phyloP scores from a whole-genome alignment of 1,140 invertebrate genomes.

The Megathymus violae region DNA sequence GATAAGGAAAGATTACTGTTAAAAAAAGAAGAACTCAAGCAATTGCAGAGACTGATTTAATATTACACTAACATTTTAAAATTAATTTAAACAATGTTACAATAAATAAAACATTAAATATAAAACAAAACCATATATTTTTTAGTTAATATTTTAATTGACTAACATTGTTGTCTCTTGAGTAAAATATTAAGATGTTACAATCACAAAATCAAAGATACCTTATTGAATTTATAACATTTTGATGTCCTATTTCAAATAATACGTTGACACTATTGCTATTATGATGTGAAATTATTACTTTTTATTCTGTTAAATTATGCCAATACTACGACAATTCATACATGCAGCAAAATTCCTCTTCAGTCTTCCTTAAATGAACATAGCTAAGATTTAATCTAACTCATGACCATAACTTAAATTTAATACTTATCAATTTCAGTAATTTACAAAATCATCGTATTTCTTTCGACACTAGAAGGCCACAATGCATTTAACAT shows the following conservation, averaged over 20 bases:
- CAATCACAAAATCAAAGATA: not conserved
- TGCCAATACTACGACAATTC: not conserved
- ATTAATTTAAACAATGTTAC: slow-evolving; percentile 16
- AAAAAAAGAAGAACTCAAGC: slow-evolving; percentile 64
- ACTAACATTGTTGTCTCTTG: slow-evolving; percentile 43
- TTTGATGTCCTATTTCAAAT: not conserved
- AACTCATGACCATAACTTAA: not conserved
- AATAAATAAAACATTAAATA: slow-evolving; percentile 43
- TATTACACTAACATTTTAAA: slow-evolving; percentile 3
- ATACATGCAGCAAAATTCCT: not conserved
- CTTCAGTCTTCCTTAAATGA: not conserved
- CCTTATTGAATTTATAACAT: not conserved
- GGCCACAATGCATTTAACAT: slow-evolving; percentile 12
- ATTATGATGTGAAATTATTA: too few relatives aligned
- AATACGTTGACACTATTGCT: too few relatives aligned
- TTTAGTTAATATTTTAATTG: slow-evolving; percentile 47
- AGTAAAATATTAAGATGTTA: not conserved
- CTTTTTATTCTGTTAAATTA: too few relatives aligned
- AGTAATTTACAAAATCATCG: not conserved
- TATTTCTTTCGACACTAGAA: not conserved
- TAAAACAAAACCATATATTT: slow-evolving; percentile 48
- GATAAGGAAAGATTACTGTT: slow-evolving; percentile 57
- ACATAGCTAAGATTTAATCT: not conserved
- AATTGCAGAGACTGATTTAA: slow-evolving; percentile 65
- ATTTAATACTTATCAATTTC: too few relatives aligned